phyloP scores from a whole-genome alignment of 2,888 invertebrate species.

The Cremastobaeus sp. region DNA sequence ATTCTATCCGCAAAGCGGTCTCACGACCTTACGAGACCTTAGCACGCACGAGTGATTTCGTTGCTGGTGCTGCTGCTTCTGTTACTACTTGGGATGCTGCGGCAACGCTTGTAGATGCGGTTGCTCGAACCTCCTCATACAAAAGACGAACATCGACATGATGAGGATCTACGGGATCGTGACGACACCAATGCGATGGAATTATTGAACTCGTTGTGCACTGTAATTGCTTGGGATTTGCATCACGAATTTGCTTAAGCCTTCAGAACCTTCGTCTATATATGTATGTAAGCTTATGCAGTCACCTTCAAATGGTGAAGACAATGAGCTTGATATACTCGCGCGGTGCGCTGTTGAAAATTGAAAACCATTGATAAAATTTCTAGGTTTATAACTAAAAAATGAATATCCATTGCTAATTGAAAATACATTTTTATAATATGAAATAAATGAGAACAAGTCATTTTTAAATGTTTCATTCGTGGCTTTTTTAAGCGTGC shows the following conservation, averaged over 20 bases:
- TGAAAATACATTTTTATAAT: no score
- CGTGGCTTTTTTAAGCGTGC: no score
- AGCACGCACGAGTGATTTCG: slow-evolving; percentile 54
- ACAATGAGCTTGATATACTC: no score
- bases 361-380: no score
- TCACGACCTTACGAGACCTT: slow-evolving; percentile 57
- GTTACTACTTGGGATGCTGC: slow-evolving; percentile 48
- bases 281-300: neutral
- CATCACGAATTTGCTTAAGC: slow-evolving; percentile 59
- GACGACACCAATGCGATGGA: slow-evolving; percentile 57
- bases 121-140: slow-evolving; percentile 30
- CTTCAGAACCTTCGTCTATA: slow-evolving; percentile 22
- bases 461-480: no score
- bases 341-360: no score
- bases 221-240: slow-evolving; percentile 59
- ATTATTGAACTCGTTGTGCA: slow-evolving; percentile 58
- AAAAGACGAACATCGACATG: slow-evolving; percentile 41
- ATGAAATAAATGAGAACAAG: no score
- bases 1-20: slow-evolving; percentile 48
- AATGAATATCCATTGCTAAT: no score
- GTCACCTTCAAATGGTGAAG: neutral
- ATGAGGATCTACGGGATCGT: slow-evolving; percentile 47
- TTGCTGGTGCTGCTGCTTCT: slow-evolving; percentile 44
- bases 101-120: slow-evolving; percentile 32
- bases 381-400: no score